These are phyloP conservation scores for Nanorana parkeri DNA, from an alignment of 2,113 vertebrate species.

Conservation along the genomic window DNA sequence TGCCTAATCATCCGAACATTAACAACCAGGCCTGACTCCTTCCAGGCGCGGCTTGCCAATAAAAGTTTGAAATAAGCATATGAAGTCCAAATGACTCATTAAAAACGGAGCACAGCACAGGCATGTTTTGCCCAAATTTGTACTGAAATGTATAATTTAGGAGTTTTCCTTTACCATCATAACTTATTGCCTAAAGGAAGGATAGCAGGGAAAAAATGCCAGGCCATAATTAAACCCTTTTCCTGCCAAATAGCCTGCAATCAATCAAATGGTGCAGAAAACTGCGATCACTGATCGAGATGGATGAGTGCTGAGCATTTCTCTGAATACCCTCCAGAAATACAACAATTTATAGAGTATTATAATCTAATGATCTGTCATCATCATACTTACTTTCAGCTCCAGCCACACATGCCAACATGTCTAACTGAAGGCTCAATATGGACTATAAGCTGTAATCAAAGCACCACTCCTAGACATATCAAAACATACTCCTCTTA, in stretches of 20 bases:
- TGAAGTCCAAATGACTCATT: conserved; percentile 29
- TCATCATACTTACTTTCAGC: too few species aligned
- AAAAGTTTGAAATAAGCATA: conserved; percentile 20
- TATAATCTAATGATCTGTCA: too few species aligned
- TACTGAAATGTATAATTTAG: conserved; percentile 32
- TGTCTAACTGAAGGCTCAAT: too few species aligned
- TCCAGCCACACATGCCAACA: too few species aligned
- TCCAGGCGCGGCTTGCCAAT: conserved; percentile 1
- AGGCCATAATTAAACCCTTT: background rate
- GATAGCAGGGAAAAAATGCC: background rate
- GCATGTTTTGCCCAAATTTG: conserved; percentile 38
- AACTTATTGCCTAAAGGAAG: conserved; percentile 25
- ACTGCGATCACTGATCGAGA: background rate
- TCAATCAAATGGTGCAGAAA: background rate
- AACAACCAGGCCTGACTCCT: background rate
- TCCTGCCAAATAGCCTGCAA: conserved; percentile 26
- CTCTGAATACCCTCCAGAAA: too few species aligned
- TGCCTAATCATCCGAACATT: too few species aligned
- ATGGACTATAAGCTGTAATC: too few species aligned
- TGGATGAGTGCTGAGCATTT: background rate
- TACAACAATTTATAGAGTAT: too few species aligned
- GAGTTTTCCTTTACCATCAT: conserved; percentile 8
- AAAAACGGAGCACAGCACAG: background rate
- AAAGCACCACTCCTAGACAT: too few species aligned
- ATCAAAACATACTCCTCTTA: too few species aligned